Evolutionary conservation across 1,140 invertebrate species (phyloP).

Genomic region (Battus philenor): DNA sequence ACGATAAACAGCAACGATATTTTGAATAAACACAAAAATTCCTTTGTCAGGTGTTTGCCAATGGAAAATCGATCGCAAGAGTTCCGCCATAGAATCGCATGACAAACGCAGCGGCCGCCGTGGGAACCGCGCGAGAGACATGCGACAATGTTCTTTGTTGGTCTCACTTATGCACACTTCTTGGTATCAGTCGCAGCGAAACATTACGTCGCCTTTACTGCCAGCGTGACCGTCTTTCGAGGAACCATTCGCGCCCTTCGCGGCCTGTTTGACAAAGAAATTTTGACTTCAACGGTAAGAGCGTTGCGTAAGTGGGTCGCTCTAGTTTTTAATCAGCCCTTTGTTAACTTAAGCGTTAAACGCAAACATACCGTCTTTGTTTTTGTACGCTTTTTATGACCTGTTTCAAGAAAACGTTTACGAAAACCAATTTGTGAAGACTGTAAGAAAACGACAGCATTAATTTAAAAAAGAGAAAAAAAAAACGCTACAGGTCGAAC

Average conservation of each 20-base stretch:
- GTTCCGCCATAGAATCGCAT: slow-evolving; percentile 24
- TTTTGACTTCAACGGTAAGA: not conserved
- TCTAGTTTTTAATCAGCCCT: not conserved
- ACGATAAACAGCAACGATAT: too few relatives aligned
- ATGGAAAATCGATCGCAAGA: slow-evolving; percentile 18
- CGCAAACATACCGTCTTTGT: slow-evolving; percentile 6
- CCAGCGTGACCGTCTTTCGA: slow-evolving; percentile 8
- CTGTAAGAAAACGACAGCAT: slow-evolving; percentile 4
- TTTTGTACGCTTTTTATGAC: slow-evolving; percentile 5
- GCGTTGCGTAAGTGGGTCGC: not conserved
- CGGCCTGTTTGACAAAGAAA: not conserved
- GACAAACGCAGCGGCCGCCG: slow-evolving; percentile 33
- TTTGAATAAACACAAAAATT: too few relatives aligned
- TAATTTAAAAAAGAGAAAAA: slow-evolving; percentile 5
- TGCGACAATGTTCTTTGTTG: slow-evolving; percentile 60
- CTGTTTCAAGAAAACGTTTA: slow-evolving; percentile 4
- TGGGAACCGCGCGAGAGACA: slow-evolving; percentile 49
- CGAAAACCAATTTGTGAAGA: slow-evolving; percentile 8
- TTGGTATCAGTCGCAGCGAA: slow-evolving; percentile 24
- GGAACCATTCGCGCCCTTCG: slow-evolving; percentile 4
- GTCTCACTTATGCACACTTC: slow-evolving; percentile 24
- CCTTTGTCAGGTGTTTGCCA: not conserved
- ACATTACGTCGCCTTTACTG: slow-evolving; percentile 17
- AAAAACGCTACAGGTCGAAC: slow-evolving; percentile 2
- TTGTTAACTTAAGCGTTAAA: too few relatives aligned